Evolutionary conservation across 2,113 vertebrate species (phyloP), one percentile per base, ranked within the genome.

Genomic region (Chaenocephalus aceratus): DNA sequence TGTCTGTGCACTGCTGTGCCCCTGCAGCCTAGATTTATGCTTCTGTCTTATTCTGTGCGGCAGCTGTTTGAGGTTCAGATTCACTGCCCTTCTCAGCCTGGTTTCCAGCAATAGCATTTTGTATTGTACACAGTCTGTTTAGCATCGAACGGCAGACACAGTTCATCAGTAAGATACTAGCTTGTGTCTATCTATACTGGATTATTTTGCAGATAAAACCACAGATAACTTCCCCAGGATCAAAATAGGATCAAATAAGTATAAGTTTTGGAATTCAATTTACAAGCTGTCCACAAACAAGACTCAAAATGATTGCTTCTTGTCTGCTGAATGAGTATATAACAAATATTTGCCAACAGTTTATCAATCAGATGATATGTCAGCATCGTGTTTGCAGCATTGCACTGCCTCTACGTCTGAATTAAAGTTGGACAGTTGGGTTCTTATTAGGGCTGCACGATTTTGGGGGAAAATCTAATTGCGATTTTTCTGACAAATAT

Each of bases 1-100:
- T 66, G 66, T 63, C 23, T 41, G 68, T 49, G 51, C 66, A 44
- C 16, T 54, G 58, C 65, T 70, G 45, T 44, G 36, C 18, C 69
- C 54, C 65, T 15, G 45, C 36, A 72, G 68, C 45, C 23, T 63
- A 4, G 52, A 48, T 73, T 68, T 57, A 26, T 16, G 63, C 54
- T 15, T 34, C 30, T 23, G 16, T 49, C 44, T 79, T 2, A 23
- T 36, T 11, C 36, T 3, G 36, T 21, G 34, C 52, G 30, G 56
- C 86, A 48, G 62, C 49, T 18, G 4, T 45, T 10, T 45, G 36
- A 41, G 36, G 36, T 41, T 41, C 36, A 8, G 36, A 41, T 41
- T 41, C 36, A 41, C 36, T 41, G 36, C 36, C 7, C 7, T 41
- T 41, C 36, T 7, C 36, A 41, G 36, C 5, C 5, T 41, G 36